These are phyloP conservation scores for Drosophila orosa DNA, from an alignment of 1,140 invertebrate genomes.

Conservation along the genomic window DNA sequence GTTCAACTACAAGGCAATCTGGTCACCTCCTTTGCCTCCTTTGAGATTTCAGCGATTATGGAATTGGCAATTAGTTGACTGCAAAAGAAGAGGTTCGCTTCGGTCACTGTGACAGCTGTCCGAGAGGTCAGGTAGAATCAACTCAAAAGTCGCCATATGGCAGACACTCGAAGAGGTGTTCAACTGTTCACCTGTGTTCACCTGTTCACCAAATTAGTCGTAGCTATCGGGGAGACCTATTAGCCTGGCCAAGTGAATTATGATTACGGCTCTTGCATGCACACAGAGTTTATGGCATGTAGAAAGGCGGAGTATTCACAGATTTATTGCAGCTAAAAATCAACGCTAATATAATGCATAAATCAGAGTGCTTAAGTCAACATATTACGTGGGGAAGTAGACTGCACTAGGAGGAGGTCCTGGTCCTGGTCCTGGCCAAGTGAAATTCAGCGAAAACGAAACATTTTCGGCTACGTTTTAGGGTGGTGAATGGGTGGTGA, in stretches of 20 bases:
- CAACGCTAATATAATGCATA: constrained; percentile 78
- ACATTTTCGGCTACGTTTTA: constrained; percentile 43
- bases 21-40: neutral
- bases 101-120: constrained; percentile 16
- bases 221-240: constrained; percentile 14
- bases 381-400: constrained; percentile 39
- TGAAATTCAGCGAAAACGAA: constrained; percentile 77
- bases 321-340: constrained; percentile 79
- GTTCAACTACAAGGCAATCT: constrained; percentile 37
- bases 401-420: constrained; percentile 29
- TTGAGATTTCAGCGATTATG: constrained; percentile 36
- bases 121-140: constrained; percentile 20
- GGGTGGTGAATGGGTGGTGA: constrained; percentile 9
- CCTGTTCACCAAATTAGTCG: constrained; percentile 37
- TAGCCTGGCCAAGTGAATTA: constrained; percentile 41
- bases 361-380: constrained; percentile 75
- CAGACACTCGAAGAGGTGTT: constrained; percentile 27
- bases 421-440: constrained; percentile 47
- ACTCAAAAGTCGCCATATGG: constrained; percentile 19
- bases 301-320: constrained; percentile 45
- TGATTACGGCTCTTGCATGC: constrained; percentile 50
- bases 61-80: constrained; percentile 37
- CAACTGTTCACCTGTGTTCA: constrained; percentile 24
- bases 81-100: neutral
- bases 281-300: constrained; percentile 54